These are phyloP conservation scores for Elgaria multicarinata DNA, from an alignment of 2,113 vertebrate species.

Conservation along the genomic window DNA sequence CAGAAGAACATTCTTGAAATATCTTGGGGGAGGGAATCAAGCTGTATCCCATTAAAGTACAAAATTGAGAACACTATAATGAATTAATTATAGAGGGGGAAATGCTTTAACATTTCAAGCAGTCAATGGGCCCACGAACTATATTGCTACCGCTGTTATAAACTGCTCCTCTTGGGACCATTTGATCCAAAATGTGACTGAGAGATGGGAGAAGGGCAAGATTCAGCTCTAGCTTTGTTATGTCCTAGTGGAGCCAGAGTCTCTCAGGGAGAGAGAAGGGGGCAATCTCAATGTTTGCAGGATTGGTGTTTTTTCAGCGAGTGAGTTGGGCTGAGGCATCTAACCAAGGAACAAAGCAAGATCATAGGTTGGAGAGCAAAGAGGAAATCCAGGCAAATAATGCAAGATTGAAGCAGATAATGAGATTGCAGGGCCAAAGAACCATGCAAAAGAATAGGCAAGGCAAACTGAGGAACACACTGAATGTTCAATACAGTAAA, in stretches of 20 bases:
- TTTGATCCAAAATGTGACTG: background rate
- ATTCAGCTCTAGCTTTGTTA: background rate
- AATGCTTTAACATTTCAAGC: background rate
- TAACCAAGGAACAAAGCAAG: background rate
- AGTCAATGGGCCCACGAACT: background rate
- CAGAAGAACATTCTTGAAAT: slow-evolving; percentile 10
- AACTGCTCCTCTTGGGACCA: background rate
- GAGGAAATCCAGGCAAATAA: background rate
- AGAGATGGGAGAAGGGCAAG: background rate
- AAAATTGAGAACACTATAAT: background rate
- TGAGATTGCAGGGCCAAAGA: background rate
- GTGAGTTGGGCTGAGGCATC: background rate
- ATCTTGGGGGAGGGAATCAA: background rate
- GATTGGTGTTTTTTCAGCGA: background rate
- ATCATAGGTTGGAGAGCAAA: background rate
- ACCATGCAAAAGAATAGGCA: background rate
- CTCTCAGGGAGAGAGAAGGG: background rate
- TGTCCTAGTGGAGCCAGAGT: background rate
- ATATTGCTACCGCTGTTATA: background rate
- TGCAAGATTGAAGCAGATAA: background rate
- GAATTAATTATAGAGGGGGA: background rate
- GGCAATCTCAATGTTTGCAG: background rate
- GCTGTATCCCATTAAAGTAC: background rate
- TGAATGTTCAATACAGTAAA: background rate
- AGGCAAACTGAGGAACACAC: background rate